Evolutionary conservation across 1,140 invertebrate species (phyloP).

Genomic region (Anoplolepis gracilipes): DNA sequence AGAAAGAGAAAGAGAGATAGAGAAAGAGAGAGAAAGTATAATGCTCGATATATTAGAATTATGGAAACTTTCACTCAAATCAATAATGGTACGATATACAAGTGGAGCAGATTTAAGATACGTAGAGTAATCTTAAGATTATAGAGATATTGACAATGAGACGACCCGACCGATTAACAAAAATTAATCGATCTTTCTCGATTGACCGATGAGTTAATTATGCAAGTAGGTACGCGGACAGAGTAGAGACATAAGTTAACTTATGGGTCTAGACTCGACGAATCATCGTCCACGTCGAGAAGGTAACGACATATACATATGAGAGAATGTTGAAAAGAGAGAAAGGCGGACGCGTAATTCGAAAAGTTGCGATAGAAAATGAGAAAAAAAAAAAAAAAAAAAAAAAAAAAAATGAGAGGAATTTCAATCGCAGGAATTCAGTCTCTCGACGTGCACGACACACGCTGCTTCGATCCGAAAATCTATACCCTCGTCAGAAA

Average conservation of each 20-base stretch:
- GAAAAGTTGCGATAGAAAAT: background rate
- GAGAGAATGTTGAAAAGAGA: background rate
- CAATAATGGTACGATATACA: constrained; percentile 63
- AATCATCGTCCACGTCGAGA: constrained; percentile 52
- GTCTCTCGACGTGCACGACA: constrained; percentile 39
- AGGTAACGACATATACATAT: background rate
- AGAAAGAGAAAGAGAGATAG: constrained; percentile 9
- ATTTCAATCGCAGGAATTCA: constrained; percentile 8
- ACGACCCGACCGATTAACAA: constrained; percentile 58
- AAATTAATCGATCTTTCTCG: constrained; percentile 39
- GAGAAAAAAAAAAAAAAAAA: no score
- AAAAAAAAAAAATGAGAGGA: background rate
- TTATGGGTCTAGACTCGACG: constrained; percentile 58
- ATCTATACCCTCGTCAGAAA: constrained; percentile 61
- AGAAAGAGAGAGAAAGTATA: constrained; percentile 48
- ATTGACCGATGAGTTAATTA: constrained; percentile 56
- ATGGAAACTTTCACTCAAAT: constrained; percentile 67
- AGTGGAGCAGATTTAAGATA: constrained; percentile 61
- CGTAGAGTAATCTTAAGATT: constrained; percentile 70
- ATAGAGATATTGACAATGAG: constrained; percentile 66
- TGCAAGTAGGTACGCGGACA: constrained; percentile 61
- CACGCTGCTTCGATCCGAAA: constrained; percentile 34
- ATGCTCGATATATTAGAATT: constrained; percentile 60
- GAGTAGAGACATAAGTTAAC: constrained; percentile 42
- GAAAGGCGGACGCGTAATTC: background rate